Conservation (phyloP, 2,113 vertebrate genomes). For the Corvus cornix region DNA sequence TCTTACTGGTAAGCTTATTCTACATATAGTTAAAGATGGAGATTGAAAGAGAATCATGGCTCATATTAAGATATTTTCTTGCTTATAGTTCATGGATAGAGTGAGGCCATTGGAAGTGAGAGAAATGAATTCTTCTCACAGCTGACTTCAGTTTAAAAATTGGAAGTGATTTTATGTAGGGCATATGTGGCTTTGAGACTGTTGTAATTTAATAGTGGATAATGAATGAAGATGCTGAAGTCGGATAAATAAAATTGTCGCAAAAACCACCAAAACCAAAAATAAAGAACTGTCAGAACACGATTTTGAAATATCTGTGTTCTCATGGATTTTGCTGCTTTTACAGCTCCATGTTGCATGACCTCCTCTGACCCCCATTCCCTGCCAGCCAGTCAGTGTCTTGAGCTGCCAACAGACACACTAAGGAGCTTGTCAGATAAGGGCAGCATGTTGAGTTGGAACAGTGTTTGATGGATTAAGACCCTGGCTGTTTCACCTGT, state of each 20-base stretch:
- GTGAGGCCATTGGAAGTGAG: background rate
- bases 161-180: background rate
- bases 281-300: background rate
- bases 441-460: constrained; percentile 1
- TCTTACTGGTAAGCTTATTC: background rate
- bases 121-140: background rate
- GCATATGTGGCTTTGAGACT: background rate
- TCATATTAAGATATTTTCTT: background rate
- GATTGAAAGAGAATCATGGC: background rate
- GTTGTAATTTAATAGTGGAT: background rate
- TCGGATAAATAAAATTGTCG: background rate
- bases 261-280: background rate
- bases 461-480: constrained; percentile 42
- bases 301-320: background rate
- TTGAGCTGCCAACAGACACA: constrained; percentile 15
- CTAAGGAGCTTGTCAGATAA: constrained; percentile 58
- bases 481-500: constrained; percentile 42
- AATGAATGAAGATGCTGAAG: background rate
- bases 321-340: background rate
- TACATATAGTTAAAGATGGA: background rate
- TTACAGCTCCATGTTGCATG: background rate
- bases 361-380: background rate
- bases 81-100: background rate
- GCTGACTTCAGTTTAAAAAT: background rate
- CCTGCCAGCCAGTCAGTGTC: background rate